Evolutionary conservation across 2,888 invertebrate genomes (phyloP).

Genomic region (Macaria liturata): DNA sequence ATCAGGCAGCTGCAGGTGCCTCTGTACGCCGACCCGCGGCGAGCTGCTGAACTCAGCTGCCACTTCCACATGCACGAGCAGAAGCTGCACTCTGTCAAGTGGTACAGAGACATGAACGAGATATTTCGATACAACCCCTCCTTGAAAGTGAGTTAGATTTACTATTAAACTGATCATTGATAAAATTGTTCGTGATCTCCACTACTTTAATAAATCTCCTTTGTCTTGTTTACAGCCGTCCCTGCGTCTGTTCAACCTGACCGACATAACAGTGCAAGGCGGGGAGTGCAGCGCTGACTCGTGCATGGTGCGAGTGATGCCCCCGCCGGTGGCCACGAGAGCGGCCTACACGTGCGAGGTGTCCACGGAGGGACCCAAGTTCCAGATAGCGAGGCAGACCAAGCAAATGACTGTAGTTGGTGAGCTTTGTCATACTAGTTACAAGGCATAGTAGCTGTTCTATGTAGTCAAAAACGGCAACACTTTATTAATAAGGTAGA

Average conservation of each 20-base stretch:
- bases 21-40: conserved; percentile 72
- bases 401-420: conserved; percentile 79
- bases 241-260: conserved; percentile 71
- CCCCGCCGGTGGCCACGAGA: conserved; percentile 64
- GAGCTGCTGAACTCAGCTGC: conserved; percentile 77
- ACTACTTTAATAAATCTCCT: no score
- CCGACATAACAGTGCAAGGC: conserved; percentile 71
- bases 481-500: no score
- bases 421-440: conserved; percentile 41
- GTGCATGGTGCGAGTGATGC: conserved; percentile 74
- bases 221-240: conserved; percentile 56
- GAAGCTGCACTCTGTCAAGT: conserved; percentile 76
- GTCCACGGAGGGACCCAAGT: conserved; percentile 75
- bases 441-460: no score
- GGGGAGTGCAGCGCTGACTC: conserved; percentile 65
- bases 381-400: conserved; percentile 71
- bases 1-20: conserved; percentile 76
- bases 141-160: conserved; percentile 56
- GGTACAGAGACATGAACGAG: conserved; percentile 75
- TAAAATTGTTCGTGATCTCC: no score
- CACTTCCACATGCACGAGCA: conserved; percentile 76
- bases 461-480: no score
- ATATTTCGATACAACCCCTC: conserved; percentile 76
- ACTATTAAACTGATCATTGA: no score
- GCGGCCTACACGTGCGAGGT: conserved; percentile 75